Evolutionary conservation across 2,797 vertebrate genomes (phyloP), one percentile per base, ranked within the genome.

Genomic region (Poeciliopsis gracilis): DNA sequence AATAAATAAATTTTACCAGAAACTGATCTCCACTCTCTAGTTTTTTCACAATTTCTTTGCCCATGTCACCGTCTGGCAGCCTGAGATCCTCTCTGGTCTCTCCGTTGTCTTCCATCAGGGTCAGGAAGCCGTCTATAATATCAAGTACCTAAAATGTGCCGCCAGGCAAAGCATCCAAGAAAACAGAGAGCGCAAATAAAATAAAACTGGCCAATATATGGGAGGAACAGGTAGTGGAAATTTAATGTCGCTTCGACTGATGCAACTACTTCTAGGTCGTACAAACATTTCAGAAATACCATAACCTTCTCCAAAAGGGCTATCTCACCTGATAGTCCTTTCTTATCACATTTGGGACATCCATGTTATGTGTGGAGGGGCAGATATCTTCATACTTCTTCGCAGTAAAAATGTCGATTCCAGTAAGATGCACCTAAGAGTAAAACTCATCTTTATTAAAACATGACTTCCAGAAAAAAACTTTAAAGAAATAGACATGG

Each of bases 331-430:
- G 95, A 86, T 96, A 98, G 74, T 99, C 98, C 85, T 91, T 96
- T 92, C 97, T 97, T 86, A 94, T 94, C 89, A 98, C 96, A 92
- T 96, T 95, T 76, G 98, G 98, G 84, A 99, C 98, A 78, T 98
- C 96, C 97, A 99, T 98, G 92, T 99, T 99, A 89, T 99, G 98
- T 88, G 98, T 99, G 18, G 98, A 99, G 28, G 98, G 98, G 75
- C 97, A 99, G 89, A 98, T 97, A 95, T 99, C 98, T 95, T 99
- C 98, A 49, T 96, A 97, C 87, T 98, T 99, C 94, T 97, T 99
- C 77, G 95, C 94, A 72, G 96, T 97, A 93, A 99, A 98, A 89
- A 99, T 96, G 92, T 99, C 97, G 84, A 99, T 94, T 86, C 98
- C 98, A 92, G 96, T 94, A 89, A 99, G 92, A 87, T 99, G 97